Evolutionary conservation across 2,113 vertebrate species (phyloP), one percentile per base, ranked within the genome.

Genomic region (Perca fluviatilis): DNA sequence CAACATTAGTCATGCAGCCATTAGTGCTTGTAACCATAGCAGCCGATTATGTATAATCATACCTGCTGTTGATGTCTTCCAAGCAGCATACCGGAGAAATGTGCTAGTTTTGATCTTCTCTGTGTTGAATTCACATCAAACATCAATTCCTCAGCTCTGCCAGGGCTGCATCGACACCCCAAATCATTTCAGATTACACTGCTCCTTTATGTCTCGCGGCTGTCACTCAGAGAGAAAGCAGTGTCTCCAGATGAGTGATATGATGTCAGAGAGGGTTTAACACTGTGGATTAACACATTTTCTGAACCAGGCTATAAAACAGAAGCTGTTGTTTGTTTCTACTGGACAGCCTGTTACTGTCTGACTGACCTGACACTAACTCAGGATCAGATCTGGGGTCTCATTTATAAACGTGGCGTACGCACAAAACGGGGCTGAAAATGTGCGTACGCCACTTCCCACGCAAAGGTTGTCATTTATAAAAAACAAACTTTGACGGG

Each of bases 171-270:
- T 7, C 5, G 21, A 76, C 54, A 81, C 61, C 82, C 33, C 10
- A 57, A 76, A 79, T 82, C 74, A 79, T 58, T 61, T 33, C 33
- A 19, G 54, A 81, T 87, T 56, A 46, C 19, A 1, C 49, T 25
- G 51, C 77, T 80, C 54, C 47, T 79, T 81, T 53, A 60, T 79
- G 82, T 68, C 71, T 75, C 69, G 6, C 0, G 6, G 23, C 70
- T 70, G 84, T 65, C 87, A 63, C 51, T 84, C 87, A 86, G 25
- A 58, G 19, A 54, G 43, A 57, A 69, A 84, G 21, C 58, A 36
- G 60, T 58, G 50, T 70, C 57, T 72, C 64, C 27, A 77, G 53
- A 64, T 75, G 65, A 86, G 74, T 74, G 83, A 61, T 72, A 12
- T 56, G 70, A 77, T 76, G 69, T 67, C 58, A 53, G 67, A 33